Evolutionary conservation across 2,113 vertebrate species (phyloP).

Genomic region (Herpetotheres cachinnans): DNA sequence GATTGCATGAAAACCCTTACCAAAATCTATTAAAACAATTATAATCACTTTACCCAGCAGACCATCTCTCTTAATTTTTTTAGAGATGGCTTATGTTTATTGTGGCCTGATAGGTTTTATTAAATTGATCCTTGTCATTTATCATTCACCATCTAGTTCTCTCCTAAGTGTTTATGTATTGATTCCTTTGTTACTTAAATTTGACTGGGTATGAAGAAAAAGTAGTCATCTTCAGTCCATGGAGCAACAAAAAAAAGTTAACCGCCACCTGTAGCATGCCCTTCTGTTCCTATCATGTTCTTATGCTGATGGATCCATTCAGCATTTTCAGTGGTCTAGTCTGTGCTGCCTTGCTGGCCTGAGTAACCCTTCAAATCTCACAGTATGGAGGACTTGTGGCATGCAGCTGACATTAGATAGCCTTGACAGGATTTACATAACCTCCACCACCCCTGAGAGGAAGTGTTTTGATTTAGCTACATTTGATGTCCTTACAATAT

Average conservation of each 20-base stretch:
- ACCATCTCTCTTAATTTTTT: neutral
- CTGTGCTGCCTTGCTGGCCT: neutral
- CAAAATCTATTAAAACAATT: neutral
- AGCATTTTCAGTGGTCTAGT: neutral
- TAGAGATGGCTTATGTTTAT: neutral
- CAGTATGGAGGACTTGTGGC: neutral
- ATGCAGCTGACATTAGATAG: neutral
- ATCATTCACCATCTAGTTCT: slow-evolving; percentile 1
- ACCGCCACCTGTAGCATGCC: neutral
- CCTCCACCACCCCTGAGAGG: neutral
- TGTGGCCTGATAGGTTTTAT: neutral
- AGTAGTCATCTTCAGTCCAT: neutral
- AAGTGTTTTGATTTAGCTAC: neutral
- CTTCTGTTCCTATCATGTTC: neutral
- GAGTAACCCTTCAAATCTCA: neutral
- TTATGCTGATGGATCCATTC: neutral
- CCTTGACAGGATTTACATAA: neutral
- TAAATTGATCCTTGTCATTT: neutral
- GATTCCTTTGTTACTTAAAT: slow-evolving; percentile 25
- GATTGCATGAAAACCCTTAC: neutral
- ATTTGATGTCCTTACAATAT: neutral
- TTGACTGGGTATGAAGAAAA: neutral
- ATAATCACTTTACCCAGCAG: neutral
- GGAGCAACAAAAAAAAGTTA: neutral
- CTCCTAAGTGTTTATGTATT: neutral